Base-by-base conservation (phyloP, 2,113 vertebrate genomes). In the Oreotrochilus melanogaster region DNA sequence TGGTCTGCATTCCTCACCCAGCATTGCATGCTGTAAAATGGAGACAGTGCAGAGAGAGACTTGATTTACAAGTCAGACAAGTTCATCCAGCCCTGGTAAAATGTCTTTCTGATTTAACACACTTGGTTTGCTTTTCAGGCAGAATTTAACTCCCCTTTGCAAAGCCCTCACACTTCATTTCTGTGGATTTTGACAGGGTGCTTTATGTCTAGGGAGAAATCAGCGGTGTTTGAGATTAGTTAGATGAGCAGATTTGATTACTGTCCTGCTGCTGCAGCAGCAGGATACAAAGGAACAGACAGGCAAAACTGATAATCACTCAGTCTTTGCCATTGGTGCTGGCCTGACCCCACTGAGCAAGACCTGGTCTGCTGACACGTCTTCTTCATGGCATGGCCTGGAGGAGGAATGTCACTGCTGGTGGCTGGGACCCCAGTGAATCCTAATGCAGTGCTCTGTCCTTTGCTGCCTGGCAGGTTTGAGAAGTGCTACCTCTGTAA, bases 401-500 rank as follows among this genome's bases (percentile, higher is more conserved):
- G 72, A 96, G 88, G 83, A 56, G 27, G 90, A 94, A 80, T 97
- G 96, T 92, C 75, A 81, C 89, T 2, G 33, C 76, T 90, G 75
- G 53, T 87, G 92, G 93, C 74, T 35, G 85, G 88, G 83, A 96
- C 88, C 95, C 92, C 3, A 5, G 91, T 31, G 88, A 86, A 96
- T 97, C 93, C 95, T 97, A 97, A 97, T 96, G 86, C 47, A 57
- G 69, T 88, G 56, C 94, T 91, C 96, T 98, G 89, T 89, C 95
- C 56, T 93, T 94, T 98, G 89, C 76, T 91, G 92, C 96, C 97
- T 93, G 90, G 87, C 96, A 98, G 98, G 92, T 97, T 70, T 86
- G 99, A 99, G 97, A 99, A 98, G 91, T 99, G 99, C 97, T 99
- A 98, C 92, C 58, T 99, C 78, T 99, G 99, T 96, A 98, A 98